Base-by-base conservation (phyloP, 1,140 invertebrate species). In the Drosophila quadrilineata region DNA sequence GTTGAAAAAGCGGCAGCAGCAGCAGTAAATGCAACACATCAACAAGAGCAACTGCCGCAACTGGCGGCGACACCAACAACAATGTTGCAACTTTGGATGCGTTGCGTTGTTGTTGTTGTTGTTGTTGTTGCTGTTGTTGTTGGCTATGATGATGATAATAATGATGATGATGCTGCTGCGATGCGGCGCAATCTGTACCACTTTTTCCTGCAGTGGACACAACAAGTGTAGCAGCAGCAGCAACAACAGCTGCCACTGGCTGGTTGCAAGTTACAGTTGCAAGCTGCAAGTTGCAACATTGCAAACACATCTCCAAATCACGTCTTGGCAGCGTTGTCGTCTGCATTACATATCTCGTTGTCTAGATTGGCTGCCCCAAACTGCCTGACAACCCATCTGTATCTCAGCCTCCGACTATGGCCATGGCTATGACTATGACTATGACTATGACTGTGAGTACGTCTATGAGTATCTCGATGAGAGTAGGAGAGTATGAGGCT, bases 271-370 rank as follows among this genome's bases (percentile, higher is more conserved):
- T 26, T 49, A 45, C 40, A 45, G 71, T 52, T 60, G 49, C 56
- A 24, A n/a, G 57, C 35, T 19, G 48, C 43, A 64, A n/a, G 59
- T 70, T 69, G 75, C 75, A 70, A 76, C 73, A 76, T 14, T 45
- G 71, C 45, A 79, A 80, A 84, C 72, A 85, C 77, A 82, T 85
- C 77, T 77, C 77, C 77, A 69, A 76, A 84, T 73, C 77, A 75
- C 76, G 76, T 82, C 75, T 79, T 70, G 52, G 52, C 17, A 64
- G 59, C 72, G 67, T 50, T 58, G 59, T 58, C 57, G 68, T 70
- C 67, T 70, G 70, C 74, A 79, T 85, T 85, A 85, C 79, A 85
- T 79, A 85, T 85, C 74, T 85, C 62, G 79, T 85, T 79, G 79
- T 67, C 79, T 85, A 85, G 74, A 84, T 85, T 84, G 79, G 79